A percentile compares a stretch with the other conserved stretches of the same genome.
phyloP scores from a whole-genome alignment of 2,797 vertebrate species.

The Echeneis naucrates region DNA sequence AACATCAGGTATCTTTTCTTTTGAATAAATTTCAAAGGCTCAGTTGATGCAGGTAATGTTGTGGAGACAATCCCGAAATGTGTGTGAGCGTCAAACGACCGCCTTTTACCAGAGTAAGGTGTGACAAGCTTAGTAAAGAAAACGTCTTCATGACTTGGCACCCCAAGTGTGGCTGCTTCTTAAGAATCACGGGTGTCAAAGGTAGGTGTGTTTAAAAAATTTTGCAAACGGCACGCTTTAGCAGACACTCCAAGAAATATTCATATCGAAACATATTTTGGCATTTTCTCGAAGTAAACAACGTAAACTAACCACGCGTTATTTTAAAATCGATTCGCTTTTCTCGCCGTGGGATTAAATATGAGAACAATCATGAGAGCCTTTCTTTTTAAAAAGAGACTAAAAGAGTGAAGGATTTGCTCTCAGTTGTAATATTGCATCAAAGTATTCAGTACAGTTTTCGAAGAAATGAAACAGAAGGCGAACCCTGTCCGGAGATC shows the following conservation, averaged over 20 bases:
- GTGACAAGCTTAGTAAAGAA: constrained; percentile 54
- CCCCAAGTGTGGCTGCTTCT: constrained; percentile 52
- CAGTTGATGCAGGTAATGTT: constrained; percentile 87
- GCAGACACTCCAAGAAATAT: constrained; percentile 53
- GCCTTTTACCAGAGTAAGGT: constrained; percentile 41
- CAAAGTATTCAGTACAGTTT: constrained; percentile 59
- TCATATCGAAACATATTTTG: constrained; percentile 47
- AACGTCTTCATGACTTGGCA: constrained; percentile 55
- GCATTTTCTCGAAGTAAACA: constrained; percentile 32
- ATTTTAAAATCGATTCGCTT: constrained; percentile 46
- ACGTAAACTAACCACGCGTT: constrained; percentile 34
- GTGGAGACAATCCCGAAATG: constrained; percentile 68
- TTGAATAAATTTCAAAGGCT: constrained; percentile 82
- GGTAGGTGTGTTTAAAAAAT: constrained; percentile 59
- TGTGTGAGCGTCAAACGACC: constrained; percentile 39
- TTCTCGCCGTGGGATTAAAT: constrained; percentile 45
- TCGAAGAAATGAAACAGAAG: constrained; percentile 66
- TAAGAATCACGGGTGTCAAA: constrained; percentile 51
- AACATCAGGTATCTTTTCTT: constrained; percentile 70
- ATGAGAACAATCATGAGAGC: constrained; percentile 49
- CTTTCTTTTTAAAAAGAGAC: constrained; percentile 51
- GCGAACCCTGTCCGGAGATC: constrained; percentile 69
- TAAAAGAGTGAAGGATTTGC: constrained; percentile 51
- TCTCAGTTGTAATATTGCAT: constrained; percentile 76
- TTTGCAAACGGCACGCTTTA: constrained; percentile 23